phyloP scores from a whole-genome alignment of 2,888 invertebrate species.

The Phengaris alcon region DNA sequence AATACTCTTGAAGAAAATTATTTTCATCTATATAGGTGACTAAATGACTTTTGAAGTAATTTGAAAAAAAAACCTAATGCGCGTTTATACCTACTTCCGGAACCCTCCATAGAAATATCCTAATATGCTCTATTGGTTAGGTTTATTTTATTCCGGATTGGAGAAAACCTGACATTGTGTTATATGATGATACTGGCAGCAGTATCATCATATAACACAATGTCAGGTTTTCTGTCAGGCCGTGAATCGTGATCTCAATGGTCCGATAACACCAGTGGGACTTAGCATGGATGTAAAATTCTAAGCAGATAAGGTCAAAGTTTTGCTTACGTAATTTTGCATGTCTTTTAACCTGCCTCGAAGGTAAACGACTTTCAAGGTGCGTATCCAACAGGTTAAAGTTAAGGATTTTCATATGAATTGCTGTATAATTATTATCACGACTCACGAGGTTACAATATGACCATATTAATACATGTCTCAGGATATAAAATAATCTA shows the following conservation, averaged over 20 bases:
- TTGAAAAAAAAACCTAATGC: too few species aligned
- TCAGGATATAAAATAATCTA: too few species aligned
- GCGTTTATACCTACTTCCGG: too few species aligned
- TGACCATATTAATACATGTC: not conserved
- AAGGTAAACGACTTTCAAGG: constrained; percentile 25
- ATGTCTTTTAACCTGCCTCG: constrained; percentile 25
- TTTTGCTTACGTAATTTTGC: constrained; percentile 20
- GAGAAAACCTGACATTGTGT: too few species aligned
- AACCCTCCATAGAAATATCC: too few species aligned
- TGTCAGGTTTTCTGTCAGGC: not conserved
- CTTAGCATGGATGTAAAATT: not conserved
- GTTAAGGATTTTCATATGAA: not conserved
- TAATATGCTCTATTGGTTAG: too few species aligned
- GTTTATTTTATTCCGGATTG: not conserved
- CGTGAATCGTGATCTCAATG: not conserved
- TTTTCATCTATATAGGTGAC: too few species aligned
- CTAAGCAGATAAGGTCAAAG: constrained; percentile 17
- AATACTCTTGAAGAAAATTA: too few species aligned
- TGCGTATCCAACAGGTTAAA: constrained; percentile 24
- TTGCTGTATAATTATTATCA: not conserved
- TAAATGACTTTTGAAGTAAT: too few species aligned
- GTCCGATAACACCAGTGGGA: not conserved
- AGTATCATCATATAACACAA: not conserved
- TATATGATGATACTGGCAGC: too few species aligned
- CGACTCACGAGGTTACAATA: not conserved